Evolutionary conservation across 2,113 vertebrate genomes (phyloP).

Genomic region (Trichomycterus rosablanca): DNA sequence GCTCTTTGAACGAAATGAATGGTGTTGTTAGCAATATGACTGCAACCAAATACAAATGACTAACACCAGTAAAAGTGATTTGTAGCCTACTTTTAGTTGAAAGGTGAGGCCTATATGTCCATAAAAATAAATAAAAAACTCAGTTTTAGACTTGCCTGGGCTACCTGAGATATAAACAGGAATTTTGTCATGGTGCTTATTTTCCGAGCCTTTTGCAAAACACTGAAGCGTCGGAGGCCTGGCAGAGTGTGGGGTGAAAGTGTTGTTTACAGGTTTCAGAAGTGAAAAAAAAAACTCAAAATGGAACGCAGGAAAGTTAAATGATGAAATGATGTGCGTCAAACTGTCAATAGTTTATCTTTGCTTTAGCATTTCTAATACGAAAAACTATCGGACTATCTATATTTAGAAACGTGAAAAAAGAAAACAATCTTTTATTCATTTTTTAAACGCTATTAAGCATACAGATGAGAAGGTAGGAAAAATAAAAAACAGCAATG

Average conservation of each 20-base stretch:
- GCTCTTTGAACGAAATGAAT: constrained; percentile 44
- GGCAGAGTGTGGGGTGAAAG: constrained; percentile 53
- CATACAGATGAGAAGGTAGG: too few relatives aligned
- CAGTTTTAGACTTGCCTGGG: too few relatives aligned
- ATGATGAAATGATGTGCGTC: constrained; percentile 47
- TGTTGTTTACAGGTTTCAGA: constrained; percentile 51
- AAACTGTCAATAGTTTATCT: constrained; percentile 19
- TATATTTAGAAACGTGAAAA: too few relatives aligned
- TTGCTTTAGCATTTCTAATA: not conserved
- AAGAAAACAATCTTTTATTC: too few relatives aligned
- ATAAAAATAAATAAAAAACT: not conserved
- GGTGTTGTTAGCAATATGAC: constrained; percentile 66
- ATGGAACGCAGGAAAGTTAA: constrained; percentile 64
- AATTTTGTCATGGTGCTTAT: constrained; percentile 61
- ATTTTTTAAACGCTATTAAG: too few relatives aligned
- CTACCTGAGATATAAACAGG: constrained; percentile 53
- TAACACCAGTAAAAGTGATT: constrained; percentile 59
- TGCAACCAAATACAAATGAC: constrained; percentile 52
- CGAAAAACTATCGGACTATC: not conserved
- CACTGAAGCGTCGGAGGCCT: constrained; percentile 52
- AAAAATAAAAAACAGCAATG: too few relatives aligned
- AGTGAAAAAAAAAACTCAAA: constrained; percentile 40
- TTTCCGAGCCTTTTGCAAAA: constrained; percentile 58
- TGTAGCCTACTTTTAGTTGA: constrained; percentile 45
- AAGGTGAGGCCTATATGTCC: constrained; percentile 1